Base-by-base conservation (phyloP, 2,113 vertebrate species). In the Pithys albifrons region DNA sequence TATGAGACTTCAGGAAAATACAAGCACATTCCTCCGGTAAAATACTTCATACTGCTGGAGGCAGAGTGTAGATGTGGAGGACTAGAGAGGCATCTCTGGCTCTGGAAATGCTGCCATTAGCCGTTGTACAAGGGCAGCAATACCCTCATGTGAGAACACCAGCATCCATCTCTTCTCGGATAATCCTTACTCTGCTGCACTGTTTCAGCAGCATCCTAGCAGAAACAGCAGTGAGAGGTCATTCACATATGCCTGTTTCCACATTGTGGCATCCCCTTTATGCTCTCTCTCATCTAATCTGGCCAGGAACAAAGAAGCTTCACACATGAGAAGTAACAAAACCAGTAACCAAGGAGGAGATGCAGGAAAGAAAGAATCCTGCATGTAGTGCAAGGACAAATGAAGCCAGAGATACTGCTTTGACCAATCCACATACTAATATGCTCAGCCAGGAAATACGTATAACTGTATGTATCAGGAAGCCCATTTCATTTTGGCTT, bases 81-180 rank as follows among this genome's bases (percentile, higher is more conserved):
- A 80, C 0, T 0, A 4, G 59, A 58, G 54, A 88, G 43, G 59
- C 10, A 5, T 10, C 61, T 78, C 57, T 65, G 89, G 62, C 76
- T 95, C 88, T 72, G 24, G 29, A 92, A 94, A 48, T 52, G 73
- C 74, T 71, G 67, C 67, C 79, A 75, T 71, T 84, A 91, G 79
- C 71, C 77, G 37, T 66, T 83, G 74, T 58, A 96, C n/a, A 85
- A 79, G 54, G 67, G 46, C 71, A 95, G 74, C 74, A 89, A n/a
- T 20, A 58, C 87, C 52, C 41, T 88, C 67, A 48, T 0, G 0
- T 82, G 74, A 88, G 77, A 77, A 89, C 74, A 88, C 14, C 73
- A 82, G 52, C 46, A 61, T 58, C 73, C 77, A 69, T 72, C 75
- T 65, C 31, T 16, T 13, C 12, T 65, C 71, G 66, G 41, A 27